Conservation (phyloP, 2,797 vertebrate genomes). For the Gadopsis bispinosus region DNA sequence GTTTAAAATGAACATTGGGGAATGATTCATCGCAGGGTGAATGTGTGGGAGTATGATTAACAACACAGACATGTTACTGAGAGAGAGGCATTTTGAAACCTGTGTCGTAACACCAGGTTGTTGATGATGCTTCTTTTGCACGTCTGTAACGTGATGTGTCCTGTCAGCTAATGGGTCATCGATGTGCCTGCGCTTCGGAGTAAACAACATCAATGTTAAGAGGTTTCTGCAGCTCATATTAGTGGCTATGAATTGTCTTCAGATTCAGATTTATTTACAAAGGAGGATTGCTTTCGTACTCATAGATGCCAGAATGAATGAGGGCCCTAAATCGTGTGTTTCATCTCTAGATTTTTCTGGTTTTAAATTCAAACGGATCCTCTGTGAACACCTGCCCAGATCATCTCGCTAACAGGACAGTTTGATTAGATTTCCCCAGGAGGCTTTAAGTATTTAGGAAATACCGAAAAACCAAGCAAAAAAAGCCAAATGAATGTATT, state of each 20-base stretch:
- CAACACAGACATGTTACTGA: conserved; percentile 23
- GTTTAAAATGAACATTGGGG: conserved; percentile 35
- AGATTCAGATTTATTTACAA: background rate
- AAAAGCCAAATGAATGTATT: background rate
- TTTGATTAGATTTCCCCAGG: conserved; percentile 18
- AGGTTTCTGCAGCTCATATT: conserved; percentile 1
- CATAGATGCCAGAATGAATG: background rate
- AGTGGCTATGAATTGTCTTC: background rate
- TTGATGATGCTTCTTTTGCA: background rate
- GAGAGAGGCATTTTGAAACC: conserved; percentile 39
- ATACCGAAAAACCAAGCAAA: background rate
- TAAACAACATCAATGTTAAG: conserved; percentile 13
- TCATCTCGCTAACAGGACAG: background rate
- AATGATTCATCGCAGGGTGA: conserved; percentile 51
- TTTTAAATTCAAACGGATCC: background rate
- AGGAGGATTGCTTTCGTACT: background rate
- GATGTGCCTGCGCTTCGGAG: background rate
- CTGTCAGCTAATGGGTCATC: conserved; percentile 16
- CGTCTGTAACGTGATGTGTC: conserved; percentile 11
- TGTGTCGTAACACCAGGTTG: background rate
- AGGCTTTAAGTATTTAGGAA: background rate
- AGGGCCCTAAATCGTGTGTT: background rate
- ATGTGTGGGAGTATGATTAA: conserved; percentile 58
- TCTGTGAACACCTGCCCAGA: background rate
- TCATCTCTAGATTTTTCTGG: background rate